These are phyloP conservation scores for Ptiloglossa arizonensis DNA, from an alignment of 1,140 invertebrate species.

Conservation along the genomic window DNA sequence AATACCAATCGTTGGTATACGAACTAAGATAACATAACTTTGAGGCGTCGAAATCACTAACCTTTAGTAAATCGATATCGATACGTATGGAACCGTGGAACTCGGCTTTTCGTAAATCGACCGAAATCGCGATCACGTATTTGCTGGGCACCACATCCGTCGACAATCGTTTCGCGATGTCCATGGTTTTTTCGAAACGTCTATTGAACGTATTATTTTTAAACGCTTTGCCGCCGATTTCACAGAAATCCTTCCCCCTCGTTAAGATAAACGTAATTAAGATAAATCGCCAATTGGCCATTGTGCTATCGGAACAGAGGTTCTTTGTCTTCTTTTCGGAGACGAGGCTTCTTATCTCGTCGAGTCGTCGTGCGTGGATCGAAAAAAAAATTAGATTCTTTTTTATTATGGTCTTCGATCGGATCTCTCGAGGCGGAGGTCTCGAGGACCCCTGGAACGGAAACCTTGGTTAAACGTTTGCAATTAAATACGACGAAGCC, in stretches of 20 bases:
- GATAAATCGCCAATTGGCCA: conserved; percentile 28
- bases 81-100: conserved; percentile 39
- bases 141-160: conserved; percentile 28
- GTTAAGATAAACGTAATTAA: conserved; percentile 35
- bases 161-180: conserved; percentile 26
- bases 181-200: background rate
- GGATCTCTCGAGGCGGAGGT: background rate
- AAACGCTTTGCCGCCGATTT: background rate
- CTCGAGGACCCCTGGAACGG: background rate
- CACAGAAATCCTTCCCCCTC: background rate
- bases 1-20: background rate
- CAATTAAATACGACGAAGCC: background rate
- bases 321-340: conserved; percentile 24
- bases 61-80: conserved; percentile 25
- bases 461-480: background rate
- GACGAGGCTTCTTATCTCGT: conserved; percentile 11
- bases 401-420: background rate
- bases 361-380: background rate
- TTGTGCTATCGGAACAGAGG: conserved; percentile 20
- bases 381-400: conserved; percentile 13
- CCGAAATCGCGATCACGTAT: conserved; percentile 22
- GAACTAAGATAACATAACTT: too few species aligned
- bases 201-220: background rate
- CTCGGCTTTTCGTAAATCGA: conserved; percentile 8
- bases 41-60: background rate